Percentiles rank a stretch among this genome's conserved stretches.
These are phyloP conservation scores for Neofelis nebulosa DNA, from an alignment of 2,113 vertebrate species.

Conservation along the genomic window DNA sequence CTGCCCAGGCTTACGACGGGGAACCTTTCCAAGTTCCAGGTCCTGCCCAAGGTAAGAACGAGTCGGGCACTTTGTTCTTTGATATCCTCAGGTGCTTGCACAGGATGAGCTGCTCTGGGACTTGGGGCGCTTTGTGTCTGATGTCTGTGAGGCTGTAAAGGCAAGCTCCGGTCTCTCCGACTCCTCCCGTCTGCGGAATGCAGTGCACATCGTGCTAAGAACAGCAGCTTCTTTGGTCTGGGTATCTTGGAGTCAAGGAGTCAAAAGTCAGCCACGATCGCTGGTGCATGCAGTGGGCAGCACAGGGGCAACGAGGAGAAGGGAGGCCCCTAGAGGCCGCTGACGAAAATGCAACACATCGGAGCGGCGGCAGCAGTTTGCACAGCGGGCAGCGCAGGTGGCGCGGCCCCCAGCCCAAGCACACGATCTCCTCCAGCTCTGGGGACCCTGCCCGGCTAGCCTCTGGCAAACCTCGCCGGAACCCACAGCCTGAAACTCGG, in stretches of 20 bases:
- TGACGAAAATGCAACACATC: neutral
- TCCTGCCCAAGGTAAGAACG: neutral
- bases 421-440: neutral
- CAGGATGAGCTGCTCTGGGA: neutral
- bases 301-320: neutral
- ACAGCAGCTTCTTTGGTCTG: constrained; percentile 74
- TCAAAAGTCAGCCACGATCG: constrained; percentile 30
- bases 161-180: neutral
- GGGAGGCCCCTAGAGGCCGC: neutral
- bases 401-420: neutral
- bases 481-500: neutral
- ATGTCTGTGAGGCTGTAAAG: neutral
- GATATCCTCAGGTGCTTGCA: neutral
- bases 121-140: neutral
- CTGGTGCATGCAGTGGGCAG: neutral
- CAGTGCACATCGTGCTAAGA: neutral
- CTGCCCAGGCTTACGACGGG: neutral
- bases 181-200: neutral
- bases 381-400: neutral
- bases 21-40: neutral
- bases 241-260: constrained; percentile 53
- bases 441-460: neutral
- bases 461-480: neutral
- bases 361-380: neutral
- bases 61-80: neutral